Evolutionary conservation across 2,888 invertebrate genomes (phyloP), one percentile per base, ranked within the genome.

Genomic region (Drosophila planitibia): DNA sequence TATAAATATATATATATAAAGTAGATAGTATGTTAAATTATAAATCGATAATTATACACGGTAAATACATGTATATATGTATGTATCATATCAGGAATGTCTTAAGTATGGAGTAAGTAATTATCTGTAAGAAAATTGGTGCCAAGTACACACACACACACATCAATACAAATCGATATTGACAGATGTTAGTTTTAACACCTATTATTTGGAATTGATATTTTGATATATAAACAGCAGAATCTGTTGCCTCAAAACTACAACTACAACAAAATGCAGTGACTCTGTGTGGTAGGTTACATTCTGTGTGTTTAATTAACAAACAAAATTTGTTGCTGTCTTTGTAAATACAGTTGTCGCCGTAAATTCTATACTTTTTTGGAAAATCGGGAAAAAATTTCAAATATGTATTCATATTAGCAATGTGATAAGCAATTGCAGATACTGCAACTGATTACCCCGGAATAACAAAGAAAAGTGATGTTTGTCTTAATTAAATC

Each of bases 141-240:
- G 79, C 70, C 83, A 84, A 81, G 60, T 69, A 74, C 63, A 74
- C 74, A 70, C 73, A 70, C 75, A 75, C 71, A 76, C 55, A 82
- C 82, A 84, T 79, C 71, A 76, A 47, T 41, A 64, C 59, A 73
- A 66, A 68, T 68, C 70, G 54, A 47, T 49, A 39, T 62, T 33
- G 54, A 58, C 47, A 49, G 67, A 52, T 66, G 74, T 54, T 58
- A 49, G 57, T 35, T 61, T 33, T 44, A 22, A 51, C 57, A 66
- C 63, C 62, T 76, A 54, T 39, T 28, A n/a, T n/a, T n/a, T n/a
- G n/a, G 37, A 70, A 22, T 39, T 25, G 28, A 70, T 47, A 47
- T 16, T 47, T 47, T 47, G 47, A 47, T 47, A 47, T 47, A 39
- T 53, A 54, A n/a, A 54, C 54, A 71, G 58, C 54, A 64, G 35